Evolutionary conservation across 2,113 vertebrate genomes (phyloP).

Genomic region (Crocuta crocuta): DNA sequence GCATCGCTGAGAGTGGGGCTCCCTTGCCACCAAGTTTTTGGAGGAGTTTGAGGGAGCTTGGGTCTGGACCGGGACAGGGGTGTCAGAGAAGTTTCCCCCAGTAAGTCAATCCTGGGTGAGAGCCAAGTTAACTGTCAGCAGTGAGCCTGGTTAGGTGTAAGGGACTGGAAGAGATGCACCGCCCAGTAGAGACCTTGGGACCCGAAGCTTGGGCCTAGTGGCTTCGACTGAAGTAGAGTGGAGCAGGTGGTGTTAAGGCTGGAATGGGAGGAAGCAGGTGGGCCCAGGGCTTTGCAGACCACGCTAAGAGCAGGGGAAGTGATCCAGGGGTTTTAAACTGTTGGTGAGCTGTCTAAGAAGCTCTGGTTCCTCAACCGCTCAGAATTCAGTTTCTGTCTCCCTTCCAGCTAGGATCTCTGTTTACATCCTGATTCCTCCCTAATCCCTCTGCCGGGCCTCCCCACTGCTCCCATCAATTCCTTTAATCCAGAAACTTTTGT

Average conservation of each 20-base stretch:
- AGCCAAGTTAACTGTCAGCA: background rate
- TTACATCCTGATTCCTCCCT: background rate
- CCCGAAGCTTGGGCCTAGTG: fast-evolving
- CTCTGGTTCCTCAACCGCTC: background rate
- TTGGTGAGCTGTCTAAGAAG: background rate
- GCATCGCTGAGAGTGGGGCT: background rate
- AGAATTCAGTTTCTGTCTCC: background rate
- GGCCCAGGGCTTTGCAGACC: background rate
- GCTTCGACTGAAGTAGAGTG: background rate
- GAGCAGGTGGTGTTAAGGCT: background rate
- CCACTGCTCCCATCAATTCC: too few species aligned
- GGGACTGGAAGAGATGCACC: background rate
- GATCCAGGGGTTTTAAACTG: background rate
- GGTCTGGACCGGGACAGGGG: background rate
- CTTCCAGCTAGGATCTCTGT: background rate
- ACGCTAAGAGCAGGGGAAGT: background rate
- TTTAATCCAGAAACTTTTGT: background rate
- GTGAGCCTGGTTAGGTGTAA: background rate
- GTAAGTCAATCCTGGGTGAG: background rate
- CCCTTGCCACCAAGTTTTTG: background rate
- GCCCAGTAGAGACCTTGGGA: background rate
- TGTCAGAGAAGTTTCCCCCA: background rate
- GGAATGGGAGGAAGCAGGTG: background rate
- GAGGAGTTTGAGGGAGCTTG: background rate
- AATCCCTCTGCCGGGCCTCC: background rate